These are phyloP conservation scores for Acanthopagrus latus DNA, from an alignment of 2,797 vertebrate species.

Conservation along the genomic window DNA sequence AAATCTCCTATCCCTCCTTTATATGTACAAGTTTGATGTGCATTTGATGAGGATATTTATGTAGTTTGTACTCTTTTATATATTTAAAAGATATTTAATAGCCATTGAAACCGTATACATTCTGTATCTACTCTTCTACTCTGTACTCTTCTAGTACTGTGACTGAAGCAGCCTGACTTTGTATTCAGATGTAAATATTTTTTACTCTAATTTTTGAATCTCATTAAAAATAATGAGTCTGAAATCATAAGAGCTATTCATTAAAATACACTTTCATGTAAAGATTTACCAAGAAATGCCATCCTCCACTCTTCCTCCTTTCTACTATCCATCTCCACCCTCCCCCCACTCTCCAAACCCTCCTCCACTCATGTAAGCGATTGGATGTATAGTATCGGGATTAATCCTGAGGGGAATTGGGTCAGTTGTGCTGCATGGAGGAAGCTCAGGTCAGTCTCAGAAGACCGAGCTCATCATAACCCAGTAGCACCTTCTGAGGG, in stretches of 20 bases:
- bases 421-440: conserved; percentile 46
- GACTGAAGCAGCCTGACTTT: too few relatives aligned
- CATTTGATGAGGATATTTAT: too few relatives aligned
- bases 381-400: conserved; percentile 22
- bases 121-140: too few relatives aligned
- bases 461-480: conserved; percentile 14
- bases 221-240: too few relatives aligned
- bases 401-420: conserved; percentile 64
- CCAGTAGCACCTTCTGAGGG: conserved; percentile 19
- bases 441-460: conserved; percentile 42
- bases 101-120: too few relatives aligned
- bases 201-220: too few relatives aligned
- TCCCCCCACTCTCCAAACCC: conserved; percentile 3
- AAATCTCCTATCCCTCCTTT: too few relatives aligned
- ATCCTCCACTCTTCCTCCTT: conserved; percentile 3
- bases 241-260: not conserved
- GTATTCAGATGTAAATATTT: too few relatives aligned
- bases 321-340: not conserved
- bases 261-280: conserved; percentile 2
- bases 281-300: not conserved
- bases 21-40: too few relatives aligned
- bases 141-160: too few relatives aligned
- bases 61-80: too few relatives aligned
- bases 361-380: conserved; percentile 29
- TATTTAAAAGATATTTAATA: too few relatives aligned